Evolutionary conservation across 2,113 vertebrate species (phyloP).

Genomic region (Chinchilla lanigera): DNA sequence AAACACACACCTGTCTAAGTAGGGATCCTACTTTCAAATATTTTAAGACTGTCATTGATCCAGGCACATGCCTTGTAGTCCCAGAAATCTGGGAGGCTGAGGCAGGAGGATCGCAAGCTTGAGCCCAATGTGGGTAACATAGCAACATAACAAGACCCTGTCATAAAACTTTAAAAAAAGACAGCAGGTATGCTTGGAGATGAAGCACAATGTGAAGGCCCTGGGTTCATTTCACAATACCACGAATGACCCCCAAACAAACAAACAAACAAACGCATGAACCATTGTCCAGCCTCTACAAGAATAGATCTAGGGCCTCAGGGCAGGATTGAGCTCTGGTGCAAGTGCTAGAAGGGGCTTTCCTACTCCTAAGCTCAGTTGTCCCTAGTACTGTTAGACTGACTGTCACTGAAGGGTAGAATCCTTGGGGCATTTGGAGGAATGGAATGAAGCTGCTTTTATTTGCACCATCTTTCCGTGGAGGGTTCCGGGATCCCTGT

Average conservation of each 20-base stretch:
- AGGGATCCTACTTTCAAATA: background rate
- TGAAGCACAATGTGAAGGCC: background rate
- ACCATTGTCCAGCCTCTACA: background rate
- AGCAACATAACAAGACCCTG: background rate
- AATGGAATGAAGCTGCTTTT: background rate
- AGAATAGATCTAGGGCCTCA: background rate
- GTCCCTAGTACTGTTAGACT: background rate
- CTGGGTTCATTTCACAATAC: background rate
- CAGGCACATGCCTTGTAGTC: background rate
- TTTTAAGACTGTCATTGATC: background rate
- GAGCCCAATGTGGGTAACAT: background rate
- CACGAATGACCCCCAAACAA: background rate
- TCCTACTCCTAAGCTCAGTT: background rate
- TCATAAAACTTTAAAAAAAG: background rate
- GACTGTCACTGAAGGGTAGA: background rate
- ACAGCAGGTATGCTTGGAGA: background rate
- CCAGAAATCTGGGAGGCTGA: background rate
- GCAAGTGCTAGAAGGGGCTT: background rate
- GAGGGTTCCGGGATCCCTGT: background rate
- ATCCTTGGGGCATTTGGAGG: background rate
- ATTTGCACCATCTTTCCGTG: background rate
- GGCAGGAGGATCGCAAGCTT: background rate
- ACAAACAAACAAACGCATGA: background rate
- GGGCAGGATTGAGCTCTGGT: background rate
- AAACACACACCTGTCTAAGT: rapidly evolving